These are phyloP conservation scores for Melikaiella ostensackeni DNA, from an alignment of 2,888 invertebrate species.

Conservation along the genomic window DNA sequence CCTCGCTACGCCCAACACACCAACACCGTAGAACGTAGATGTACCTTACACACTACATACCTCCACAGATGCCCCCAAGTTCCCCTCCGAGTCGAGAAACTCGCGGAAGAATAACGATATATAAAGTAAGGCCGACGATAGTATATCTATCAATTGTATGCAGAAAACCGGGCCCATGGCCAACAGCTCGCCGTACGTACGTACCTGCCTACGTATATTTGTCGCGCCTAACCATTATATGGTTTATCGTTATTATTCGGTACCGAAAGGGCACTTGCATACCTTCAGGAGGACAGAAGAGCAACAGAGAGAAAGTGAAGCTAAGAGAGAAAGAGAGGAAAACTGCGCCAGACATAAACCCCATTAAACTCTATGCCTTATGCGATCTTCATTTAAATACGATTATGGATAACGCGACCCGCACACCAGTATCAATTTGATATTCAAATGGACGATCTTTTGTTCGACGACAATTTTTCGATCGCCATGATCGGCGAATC, in stretches of 20 bases:
- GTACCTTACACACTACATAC: not conserved
- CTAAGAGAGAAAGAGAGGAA: conserved; percentile 47
- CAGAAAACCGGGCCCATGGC: conserved; percentile 66
- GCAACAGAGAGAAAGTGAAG: conserved; percentile 47
- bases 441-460: conserved; percentile 76
- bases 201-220: conserved; percentile 67
- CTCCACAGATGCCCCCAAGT: conserved; percentile 37
- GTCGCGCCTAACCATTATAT: conserved; percentile 73
- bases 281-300: conserved; percentile 39
- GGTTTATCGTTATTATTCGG: conserved; percentile 74
- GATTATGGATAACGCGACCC: conserved; percentile 75
- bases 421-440: conserved; percentile 72
- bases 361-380: conserved; percentile 71
- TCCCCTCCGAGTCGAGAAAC: conserved; percentile 53
- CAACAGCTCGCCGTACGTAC: conserved; percentile 49
- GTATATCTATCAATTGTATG: conserved; percentile 77
- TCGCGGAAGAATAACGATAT: conserved; percentile 59
- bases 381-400: conserved; percentile 76
- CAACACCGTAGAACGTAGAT: not conserved
- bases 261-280: conserved; percentile 55
- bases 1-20: conserved; percentile 47
- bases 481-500: conserved; percentile 59
- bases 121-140: conserved; percentile 70
- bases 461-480: conserved; percentile 71
- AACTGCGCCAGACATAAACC: conserved; percentile 60